Percentiles rank a stretch among this genome's conserved stretches.
Conservation (phyloP, 30 jellyfish, hydroid and myxozoan species). For the Hydractinia echinata region DNA sequence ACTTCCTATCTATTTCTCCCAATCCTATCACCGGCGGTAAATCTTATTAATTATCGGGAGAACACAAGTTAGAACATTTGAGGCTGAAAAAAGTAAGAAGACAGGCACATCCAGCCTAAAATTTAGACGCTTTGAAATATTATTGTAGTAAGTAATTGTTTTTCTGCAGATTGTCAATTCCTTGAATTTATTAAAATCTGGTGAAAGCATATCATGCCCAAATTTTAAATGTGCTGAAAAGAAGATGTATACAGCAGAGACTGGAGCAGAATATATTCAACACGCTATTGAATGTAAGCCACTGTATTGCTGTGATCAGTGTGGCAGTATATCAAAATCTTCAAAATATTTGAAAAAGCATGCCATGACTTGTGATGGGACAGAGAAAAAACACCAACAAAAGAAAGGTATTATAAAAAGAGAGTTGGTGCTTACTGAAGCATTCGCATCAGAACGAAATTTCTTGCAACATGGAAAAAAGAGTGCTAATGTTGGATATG, state of each 20-base stretch:
- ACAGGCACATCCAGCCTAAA: background rate
- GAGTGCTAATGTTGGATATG: too few relatives aligned
- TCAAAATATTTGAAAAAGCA: conserved; percentile 1
- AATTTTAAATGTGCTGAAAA: conserved; percentile 8
- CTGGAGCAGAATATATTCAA: background rate
- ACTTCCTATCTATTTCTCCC: too few relatives aligned
- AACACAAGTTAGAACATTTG: too few relatives aligned
- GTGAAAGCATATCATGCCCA: background rate
- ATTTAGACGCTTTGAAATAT: background rate
- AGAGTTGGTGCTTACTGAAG: too few relatives aligned
- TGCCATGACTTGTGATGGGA: background rate
- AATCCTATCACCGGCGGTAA: too few relatives aligned
- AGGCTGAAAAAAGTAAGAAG: too few relatives aligned
- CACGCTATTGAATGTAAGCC: conserved; percentile 11
- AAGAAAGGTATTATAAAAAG: too few relatives aligned
- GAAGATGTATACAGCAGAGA: background rate
- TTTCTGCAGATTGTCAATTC: background rate
- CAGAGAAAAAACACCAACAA: background rate
- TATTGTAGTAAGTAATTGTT: background rate
- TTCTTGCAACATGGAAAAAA: too few relatives aligned
- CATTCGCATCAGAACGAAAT: too few relatives aligned
- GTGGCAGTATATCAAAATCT: background rate
- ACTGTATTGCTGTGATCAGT: background rate
- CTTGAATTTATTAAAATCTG: background rate
- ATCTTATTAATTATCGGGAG: too few relatives aligned